Evolutionary conservation across 2,113 vertebrate species (phyloP), one percentile per base, ranked within the genome.

Genomic region (Aleadryas rufinucha): DNA sequence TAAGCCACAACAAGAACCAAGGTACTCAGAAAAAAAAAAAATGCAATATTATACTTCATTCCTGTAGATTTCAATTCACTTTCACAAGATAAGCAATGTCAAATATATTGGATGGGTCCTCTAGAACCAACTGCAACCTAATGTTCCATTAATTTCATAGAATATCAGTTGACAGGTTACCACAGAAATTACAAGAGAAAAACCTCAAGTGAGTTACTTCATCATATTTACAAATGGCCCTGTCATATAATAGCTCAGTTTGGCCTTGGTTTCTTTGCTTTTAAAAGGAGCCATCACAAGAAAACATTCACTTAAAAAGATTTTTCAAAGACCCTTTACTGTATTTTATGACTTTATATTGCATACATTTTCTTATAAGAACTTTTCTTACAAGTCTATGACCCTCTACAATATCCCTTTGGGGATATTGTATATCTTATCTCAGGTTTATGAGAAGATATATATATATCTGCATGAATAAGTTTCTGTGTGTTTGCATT

Each of bases 141-240:
- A 53, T 72, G 33, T 83, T 90, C 50, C 23, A 77, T 76, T 82
- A 83, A 37, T 80, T 96, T 80, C 37, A 49, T 31, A 72, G 31
- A 85, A 77, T 83, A 88, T 26, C 44, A 71, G 44, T 94, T 87
- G 41, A 87, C n/a, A 59, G 24, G 19, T 71, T 77, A 71, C 20
- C 35, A 86, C 44, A 77, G 45, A 92, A 85, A 89, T 88, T 88
- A 59, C 0, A 1, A 64, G 26, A 65, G 37, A 65, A 95, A 94
- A 94, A 90, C 11, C 7, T 69, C 27, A 77, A 64, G 21, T 49
- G 52, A 95, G 79, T 87, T 89, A 87, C 54, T 95, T 93, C 63
- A 88, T 93, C 71, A 65, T 74, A 72, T 88, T 91, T 95, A 93
- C 37, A 92, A 95, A 88, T 87, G 70, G 20, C 2, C 19, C 50